A percentile compares a stretch with the other conserved stretches of the same genome.
Evolutionary conservation across 1,140 invertebrate genomes (phyloP).

Genomic region (Megalonaias nervosa): DNA sequence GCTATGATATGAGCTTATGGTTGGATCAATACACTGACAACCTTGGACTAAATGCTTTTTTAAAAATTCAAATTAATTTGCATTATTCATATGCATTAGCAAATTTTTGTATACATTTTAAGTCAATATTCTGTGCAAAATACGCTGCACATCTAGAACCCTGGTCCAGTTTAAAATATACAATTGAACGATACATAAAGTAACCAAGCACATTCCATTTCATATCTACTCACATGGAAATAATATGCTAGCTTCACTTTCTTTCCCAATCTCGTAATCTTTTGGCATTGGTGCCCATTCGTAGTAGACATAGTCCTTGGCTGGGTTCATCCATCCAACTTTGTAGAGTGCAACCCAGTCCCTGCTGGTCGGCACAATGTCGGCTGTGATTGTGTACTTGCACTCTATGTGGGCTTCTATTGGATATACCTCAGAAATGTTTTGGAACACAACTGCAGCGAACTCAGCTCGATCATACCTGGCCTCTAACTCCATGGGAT

Average conservation of each 20-base stretch:
- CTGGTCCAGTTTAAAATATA: not conserved
- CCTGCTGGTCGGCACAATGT: conserved; percentile 46
- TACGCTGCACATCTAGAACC: not conserved
- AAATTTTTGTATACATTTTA: not conserved
- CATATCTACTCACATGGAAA: conserved; percentile 50
- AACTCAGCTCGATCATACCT: conserved; percentile 48
- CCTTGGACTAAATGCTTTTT: too few species aligned
- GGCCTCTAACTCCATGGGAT: too few species aligned
- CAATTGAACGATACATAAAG: not conserved
- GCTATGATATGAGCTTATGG: too few species aligned
- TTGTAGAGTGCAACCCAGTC: conserved; percentile 70
- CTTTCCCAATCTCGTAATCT: conserved; percentile 43
- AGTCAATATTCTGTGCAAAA: not conserved
- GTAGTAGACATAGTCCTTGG: conserved; percentile 62
- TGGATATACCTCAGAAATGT: conserved; percentile 65
- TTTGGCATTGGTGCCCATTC: conserved; percentile 58
- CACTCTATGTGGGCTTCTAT: conserved; percentile 66
- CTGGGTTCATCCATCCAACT: conserved; percentile 62
- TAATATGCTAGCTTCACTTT: conserved; percentile 49
- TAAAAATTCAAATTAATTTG: too few species aligned
- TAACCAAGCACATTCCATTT: not conserved
- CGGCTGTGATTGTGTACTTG: conserved; percentile 60
- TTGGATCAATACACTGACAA: too few species aligned
- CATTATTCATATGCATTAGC: not conserved
- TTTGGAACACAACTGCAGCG: conserved; percentile 67